Percentiles rank a stretch among this genome's conserved stretches.
Conservation (phyloP, 2,797 vertebrate species). For the Poeciliopsis turneri region DNA sequence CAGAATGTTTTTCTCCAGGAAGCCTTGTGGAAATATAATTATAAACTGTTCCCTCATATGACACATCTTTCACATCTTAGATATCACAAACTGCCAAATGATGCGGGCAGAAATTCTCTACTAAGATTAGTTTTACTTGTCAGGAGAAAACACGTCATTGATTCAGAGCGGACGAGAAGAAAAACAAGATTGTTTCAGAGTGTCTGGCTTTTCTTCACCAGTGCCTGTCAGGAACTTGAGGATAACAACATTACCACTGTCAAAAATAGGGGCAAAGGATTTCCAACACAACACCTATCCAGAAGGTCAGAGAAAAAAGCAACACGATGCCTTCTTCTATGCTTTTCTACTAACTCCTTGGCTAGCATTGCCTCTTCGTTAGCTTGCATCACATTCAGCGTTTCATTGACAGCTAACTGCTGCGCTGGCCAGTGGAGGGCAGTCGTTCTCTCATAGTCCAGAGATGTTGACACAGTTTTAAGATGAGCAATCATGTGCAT, state of each 20-base stretch:
- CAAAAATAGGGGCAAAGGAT: background rate
- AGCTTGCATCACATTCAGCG: background rate
- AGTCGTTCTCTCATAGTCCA: background rate
- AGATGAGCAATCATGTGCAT: background rate
- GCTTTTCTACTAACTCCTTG: background rate
- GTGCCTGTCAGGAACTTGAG: background rate
- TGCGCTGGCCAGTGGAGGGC: background rate
- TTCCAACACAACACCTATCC: background rate
- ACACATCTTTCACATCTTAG: slow-evolving; percentile 50
- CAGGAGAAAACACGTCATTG: slow-evolving; percentile 26
- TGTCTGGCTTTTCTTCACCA: background rate
- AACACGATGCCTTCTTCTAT: background rate
- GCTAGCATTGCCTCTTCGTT: background rate
- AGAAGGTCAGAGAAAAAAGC: background rate
- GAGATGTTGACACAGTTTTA: background rate
- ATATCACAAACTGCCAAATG: slow-evolving; percentile 51
- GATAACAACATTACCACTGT: background rate
- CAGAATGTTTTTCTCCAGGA: slow-evolving; percentile 32
- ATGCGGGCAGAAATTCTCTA: slow-evolving; percentile 29
- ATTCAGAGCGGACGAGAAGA: slow-evolving; percentile 12
- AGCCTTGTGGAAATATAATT: slow-evolving; percentile 52
- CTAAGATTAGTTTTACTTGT: slow-evolving; percentile 25
- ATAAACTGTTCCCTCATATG: slow-evolving; percentile 44
- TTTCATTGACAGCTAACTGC: background rate
- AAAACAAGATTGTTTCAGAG: background rate